Evolutionary conservation across 2,113 vertebrate genomes (phyloP).

Genomic region (Plotosus lineatus): DNA sequence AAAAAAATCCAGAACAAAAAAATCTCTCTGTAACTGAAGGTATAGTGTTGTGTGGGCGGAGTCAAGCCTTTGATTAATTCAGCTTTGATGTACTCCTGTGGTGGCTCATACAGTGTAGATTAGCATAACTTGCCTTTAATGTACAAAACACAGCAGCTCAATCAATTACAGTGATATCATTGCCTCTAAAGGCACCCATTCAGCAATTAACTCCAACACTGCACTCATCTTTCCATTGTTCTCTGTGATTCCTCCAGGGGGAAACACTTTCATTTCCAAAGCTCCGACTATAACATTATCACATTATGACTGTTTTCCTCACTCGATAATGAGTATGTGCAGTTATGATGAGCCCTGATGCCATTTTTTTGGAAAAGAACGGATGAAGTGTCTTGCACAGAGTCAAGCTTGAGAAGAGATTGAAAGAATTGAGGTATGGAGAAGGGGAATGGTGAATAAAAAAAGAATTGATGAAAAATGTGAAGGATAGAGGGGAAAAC

Average conservation of each 20-base stretch:
- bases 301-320: background rate
- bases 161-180: background rate
- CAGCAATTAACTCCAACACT: constrained; percentile 8
- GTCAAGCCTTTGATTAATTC: background rate
- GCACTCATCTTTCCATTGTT: constrained; percentile 15
- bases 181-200: background rate
- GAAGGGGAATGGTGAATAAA: no score
- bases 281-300: background rate
- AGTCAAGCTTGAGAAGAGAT: background rate
- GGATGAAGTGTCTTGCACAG: background rate
- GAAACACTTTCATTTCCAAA: background rate
- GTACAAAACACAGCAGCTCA: constrained; percentile 9
- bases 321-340: background rate
- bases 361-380: constrained; percentile 1
- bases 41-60: background rate
- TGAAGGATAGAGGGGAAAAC: background rate
- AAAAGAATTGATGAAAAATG: background rate
- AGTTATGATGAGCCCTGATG: background rate
- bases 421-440: background rate
- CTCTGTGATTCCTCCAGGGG: background rate
- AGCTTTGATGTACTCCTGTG: background rate
- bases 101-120: background rate
- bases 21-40: background rate
- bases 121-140: constrained; percentile 5
- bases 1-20: background rate